Conservation (phyloP, 2,888 invertebrate genomes). For the Scaptomyza polygonia region DNA sequence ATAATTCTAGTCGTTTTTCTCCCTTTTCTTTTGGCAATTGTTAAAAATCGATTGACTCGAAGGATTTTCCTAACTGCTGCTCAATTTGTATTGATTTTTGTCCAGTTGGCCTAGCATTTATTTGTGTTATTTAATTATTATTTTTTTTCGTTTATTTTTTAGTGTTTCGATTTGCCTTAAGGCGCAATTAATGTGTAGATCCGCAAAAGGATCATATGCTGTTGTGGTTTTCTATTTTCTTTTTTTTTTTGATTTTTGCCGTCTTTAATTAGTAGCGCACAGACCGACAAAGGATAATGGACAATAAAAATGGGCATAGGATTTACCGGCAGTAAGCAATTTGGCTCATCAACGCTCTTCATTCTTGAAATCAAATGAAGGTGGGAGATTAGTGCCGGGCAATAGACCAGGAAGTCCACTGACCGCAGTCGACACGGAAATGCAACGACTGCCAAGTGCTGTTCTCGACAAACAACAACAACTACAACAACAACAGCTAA, state of each 20-base stretch:
- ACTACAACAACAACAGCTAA: slow-evolving; percentile 46
- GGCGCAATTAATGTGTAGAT: slow-evolving; percentile 75
- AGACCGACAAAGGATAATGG: slow-evolving; percentile 51
- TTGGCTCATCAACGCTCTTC: slow-evolving; percentile 60
- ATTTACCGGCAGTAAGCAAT: slow-evolving; percentile 45
- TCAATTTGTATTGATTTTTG: slow-evolving; percentile 26
- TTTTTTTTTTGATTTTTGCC: slow-evolving; percentile 55
- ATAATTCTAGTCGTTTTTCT: slow-evolving; percentile 5
- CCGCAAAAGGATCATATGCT: slow-evolving; percentile 55
- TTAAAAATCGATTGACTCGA: slow-evolving; percentile 69
- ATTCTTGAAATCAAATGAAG: slow-evolving; percentile 46
- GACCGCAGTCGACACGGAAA: slow-evolving; percentile 72
- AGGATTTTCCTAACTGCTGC: slow-evolving; percentile 56
- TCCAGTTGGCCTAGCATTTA: slow-evolving; percentile 31
- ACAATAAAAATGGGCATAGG: slow-evolving; percentile 6
- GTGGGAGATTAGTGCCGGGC: slow-evolving; percentile 52
- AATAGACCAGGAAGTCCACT: slow-evolving; percentile 68
- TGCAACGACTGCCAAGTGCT: slow-evolving; percentile 73
- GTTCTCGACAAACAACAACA: no score
- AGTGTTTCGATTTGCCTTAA: slow-evolving; percentile 20
- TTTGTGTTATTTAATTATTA: background rate
- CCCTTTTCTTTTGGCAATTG: slow-evolving; percentile 57
- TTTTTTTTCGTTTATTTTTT: slow-evolving; percentile 11
- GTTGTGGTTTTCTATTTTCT: no score
- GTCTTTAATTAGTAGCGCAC: slow-evolving; percentile 52